These are phyloP conservation scores for Drosophila nr. perissopoda DNA, from an alignment of 2,888 invertebrate genomes.

Conservation along the genomic window DNA sequence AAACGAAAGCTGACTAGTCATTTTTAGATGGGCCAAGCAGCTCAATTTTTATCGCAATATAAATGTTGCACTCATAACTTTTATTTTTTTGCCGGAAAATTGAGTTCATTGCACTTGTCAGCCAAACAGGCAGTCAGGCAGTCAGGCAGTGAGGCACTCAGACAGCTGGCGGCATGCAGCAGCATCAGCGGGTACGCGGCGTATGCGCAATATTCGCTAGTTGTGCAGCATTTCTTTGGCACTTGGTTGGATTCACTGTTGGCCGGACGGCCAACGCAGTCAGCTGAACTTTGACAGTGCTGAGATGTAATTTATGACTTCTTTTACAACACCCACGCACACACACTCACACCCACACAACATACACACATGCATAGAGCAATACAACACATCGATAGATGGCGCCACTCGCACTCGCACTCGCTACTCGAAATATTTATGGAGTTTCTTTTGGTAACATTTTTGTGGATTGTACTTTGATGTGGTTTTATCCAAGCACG, in stretches of 20 bases:
- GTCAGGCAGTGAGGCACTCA: slow-evolving; percentile 21
- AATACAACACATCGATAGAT: slow-evolving; percentile 73
- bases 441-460: slow-evolving; percentile 78
- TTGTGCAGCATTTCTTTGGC: slow-evolving; percentile 80
- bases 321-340: slow-evolving; percentile 75
- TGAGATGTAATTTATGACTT: slow-evolving; percentile 76
- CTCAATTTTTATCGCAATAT: slow-evolving; percentile 64
- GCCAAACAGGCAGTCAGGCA: slow-evolving; percentile 22
- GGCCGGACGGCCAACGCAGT: slow-evolving; percentile 64
- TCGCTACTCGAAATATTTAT: slow-evolving; percentile 51
- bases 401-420: slow-evolving; percentile 71
- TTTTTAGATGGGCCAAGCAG: slow-evolving; percentile 44
- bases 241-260: slow-evolving; percentile 64
- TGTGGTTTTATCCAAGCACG: slow-evolving; percentile 72
- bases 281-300: slow-evolving; percentile 80
- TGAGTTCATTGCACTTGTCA: slow-evolving; percentile 79
- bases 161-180: slow-evolving; percentile 61
- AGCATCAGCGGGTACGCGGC: slow-evolving; percentile 61
- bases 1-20: slow-evolving; percentile 62
- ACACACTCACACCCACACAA: slow-evolving; percentile 14
- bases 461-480: slow-evolving; percentile 69
- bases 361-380: slow-evolving; percentile 11
- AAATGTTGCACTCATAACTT: slow-evolving; percentile 69
- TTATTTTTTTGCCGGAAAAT: slow-evolving; percentile 52
- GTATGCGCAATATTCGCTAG: slow-evolving; percentile 81